Conservation (phyloP, 1,140 invertebrate species). For the Chironomus tepperi region DNA sequence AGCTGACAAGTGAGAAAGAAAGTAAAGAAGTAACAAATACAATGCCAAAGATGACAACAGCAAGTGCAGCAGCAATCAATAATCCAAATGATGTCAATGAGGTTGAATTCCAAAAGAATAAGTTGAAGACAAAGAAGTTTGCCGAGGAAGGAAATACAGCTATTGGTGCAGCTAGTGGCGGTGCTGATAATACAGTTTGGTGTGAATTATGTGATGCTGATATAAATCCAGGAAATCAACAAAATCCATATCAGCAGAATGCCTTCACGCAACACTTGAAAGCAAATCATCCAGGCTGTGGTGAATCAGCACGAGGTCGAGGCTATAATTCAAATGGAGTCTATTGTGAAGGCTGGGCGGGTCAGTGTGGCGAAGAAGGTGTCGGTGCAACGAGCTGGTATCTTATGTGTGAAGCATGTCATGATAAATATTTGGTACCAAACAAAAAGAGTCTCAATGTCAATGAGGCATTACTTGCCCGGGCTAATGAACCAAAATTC, state of each 20-base stretch:
- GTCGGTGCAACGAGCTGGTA: conserved; percentile 80
- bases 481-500: conserved; percentile 38
- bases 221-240: background rate
- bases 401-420: conserved; percentile 79
- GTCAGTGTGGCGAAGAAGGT: conserved; percentile 80
- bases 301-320: conserved; percentile 70
- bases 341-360: conserved; percentile 79
- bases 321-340: conserved; percentile 80
- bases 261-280: conserved; percentile 84
- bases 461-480: conserved; percentile 31
- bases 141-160: conserved; percentile 34
- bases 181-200: conserved; percentile 34
- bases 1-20: background rate
- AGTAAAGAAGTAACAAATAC: background rate
- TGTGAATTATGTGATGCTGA: conserved; percentile 81
- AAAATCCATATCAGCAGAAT: conserved; percentile 50
- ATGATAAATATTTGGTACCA: conserved; percentile 66
- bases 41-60: background rate
- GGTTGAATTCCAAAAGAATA: background rate
- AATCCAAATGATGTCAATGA: conserved; percentile 15
- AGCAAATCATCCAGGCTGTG: conserved; percentile 80
- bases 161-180: conserved; percentile 27
- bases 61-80: background rate
- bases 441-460: conserved; percentile 41
- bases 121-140: conserved; percentile 32